These are phyloP conservation scores for Tachyglossus aculeatus DNA, from an alignment of 2,797 vertebrate genomes.

Conservation along the genomic window DNA sequence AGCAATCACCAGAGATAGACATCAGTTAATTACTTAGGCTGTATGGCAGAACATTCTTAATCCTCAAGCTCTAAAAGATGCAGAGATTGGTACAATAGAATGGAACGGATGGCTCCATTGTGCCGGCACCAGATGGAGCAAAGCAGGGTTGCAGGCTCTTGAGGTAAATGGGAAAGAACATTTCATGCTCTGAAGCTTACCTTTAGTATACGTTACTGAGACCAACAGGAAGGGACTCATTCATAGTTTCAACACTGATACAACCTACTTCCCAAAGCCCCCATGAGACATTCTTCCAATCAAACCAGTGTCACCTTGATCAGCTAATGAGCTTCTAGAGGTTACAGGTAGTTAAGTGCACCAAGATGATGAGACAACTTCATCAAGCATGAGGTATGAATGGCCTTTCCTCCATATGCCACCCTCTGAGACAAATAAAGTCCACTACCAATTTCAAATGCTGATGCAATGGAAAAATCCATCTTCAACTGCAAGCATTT, in stretches of 20 bases:
- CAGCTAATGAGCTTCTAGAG: not conserved
- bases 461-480: too few relatives aligned
- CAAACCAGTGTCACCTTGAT: not conserved
- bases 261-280: not conserved
- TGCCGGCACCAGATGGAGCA: not conserved
- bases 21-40: not conserved
- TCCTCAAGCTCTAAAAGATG: not conserved
- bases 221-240: not conserved
- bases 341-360: not conserved
- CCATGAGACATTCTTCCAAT: not conserved
- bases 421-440: not conserved
- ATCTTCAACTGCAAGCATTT: too few relatives aligned
- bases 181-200: fast-evolving
- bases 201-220: fast-evolving
- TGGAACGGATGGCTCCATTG: not conserved
- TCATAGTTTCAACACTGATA: not conserved
- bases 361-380: not conserved
- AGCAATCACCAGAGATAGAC: not conserved
- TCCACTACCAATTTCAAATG: too few relatives aligned
- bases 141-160: not conserved
- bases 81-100: not conserved
- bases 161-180: not conserved
- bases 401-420: not conserved
- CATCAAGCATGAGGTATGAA: not conserved
- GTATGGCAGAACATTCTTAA: not conserved